Base-by-base conservation (phyloP, 2,113 vertebrate genomes). In the Xenotilapia flavipinnis region DNA sequence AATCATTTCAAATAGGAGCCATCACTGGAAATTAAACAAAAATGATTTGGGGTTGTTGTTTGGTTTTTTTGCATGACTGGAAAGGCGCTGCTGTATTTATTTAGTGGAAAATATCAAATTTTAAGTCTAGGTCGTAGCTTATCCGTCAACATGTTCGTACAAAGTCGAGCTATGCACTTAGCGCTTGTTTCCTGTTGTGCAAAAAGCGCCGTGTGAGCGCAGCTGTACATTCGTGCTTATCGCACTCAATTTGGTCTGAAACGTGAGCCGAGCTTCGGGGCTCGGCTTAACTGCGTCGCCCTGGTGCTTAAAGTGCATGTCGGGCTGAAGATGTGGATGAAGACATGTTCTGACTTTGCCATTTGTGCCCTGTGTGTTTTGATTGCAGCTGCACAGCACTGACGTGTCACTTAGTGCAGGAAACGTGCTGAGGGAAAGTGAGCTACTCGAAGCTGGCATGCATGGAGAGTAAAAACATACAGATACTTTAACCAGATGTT, bases 1-100 rank as follows among this genome's bases (percentile, higher is more conserved):
- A 91, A 86, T 91, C 79, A 9, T 83, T 93, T 93, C 26, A 84
- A 84, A 94, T 83, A 79, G 84, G 84, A 87, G 85, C 79, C 62
- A 75, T 90, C 86, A 91, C 89, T 90, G 62, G 81, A 91, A 83
- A 92, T 83, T 86, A 73, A 87, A 82, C 23, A 62, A 40, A 12
- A 19, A 42, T 12, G 73, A 6, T 65, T 65, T 65, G 19, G 33
- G 60, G 19, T 38, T 23, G 38, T 51, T 42, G 49, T 36, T 62
- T 62, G 5, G 21, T 36, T 65, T 65, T 53, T 58, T 47, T 62
- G 33, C 8, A 47, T 51, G 28, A 68, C 80, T 90, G 79, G 54
- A 77, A 53, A 81, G 56, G 14, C 36, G 40, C 83, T 80, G 45
- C 58, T 60, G 33, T 75, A 31, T 83, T 88, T 82, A 77, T 65